Base-by-base conservation (phyloP, 1,140 invertebrate genomes). In the Leptinotarsa texana region DNA sequence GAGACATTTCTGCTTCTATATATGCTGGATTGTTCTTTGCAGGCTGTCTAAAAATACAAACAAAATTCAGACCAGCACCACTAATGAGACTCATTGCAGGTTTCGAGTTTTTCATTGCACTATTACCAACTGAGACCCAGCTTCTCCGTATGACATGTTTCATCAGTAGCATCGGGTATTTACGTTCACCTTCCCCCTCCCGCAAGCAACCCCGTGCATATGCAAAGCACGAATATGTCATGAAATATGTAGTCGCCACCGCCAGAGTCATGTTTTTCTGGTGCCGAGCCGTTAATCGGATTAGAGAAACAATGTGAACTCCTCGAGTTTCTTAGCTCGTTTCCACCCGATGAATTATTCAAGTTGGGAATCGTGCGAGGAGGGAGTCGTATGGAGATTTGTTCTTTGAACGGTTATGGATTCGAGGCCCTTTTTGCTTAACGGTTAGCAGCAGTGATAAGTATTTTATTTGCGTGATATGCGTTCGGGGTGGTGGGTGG, bases 341-440 rank as follows among this genome's bases (percentile, higher is more conserved):
- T 57, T 57, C 51, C 51, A 57, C 51, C n/a, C 51, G 51, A 57
- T 57, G 51, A 57, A 57, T 57, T 57, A 57, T 57, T 57, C 51
- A 57, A 57, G 17, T 57, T 57, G 51, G 4, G n/a, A 57, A 13
- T 57, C n/a, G 51, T 57, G 51, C 51, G 51, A n/a, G 17, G 17
- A 11, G 33, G 8, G 2, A 42, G 33, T 42, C 33, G 33, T 42
- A 42, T 42, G 33, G 51, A 57, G 51, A n/a, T 57, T 18, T 57
- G 51, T 57, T 18, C 51, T 57, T 15, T 57, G 17, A 57, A 57
- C 51, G 51, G 51, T 57, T 57, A n/a, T n/a, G 17, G 51, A 57
- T 5, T 57, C 51, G 17, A 57, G 51, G 17, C 17, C 6, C 13
- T 57, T 57, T 33, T 57, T 15, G 51, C 51, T 57, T 8, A 15